A percentile compares a stretch with the other conserved stretches of the same genome.
Conservation (phyloP, 1,140 invertebrate genomes). For the Vanessa tameamea region DNA sequence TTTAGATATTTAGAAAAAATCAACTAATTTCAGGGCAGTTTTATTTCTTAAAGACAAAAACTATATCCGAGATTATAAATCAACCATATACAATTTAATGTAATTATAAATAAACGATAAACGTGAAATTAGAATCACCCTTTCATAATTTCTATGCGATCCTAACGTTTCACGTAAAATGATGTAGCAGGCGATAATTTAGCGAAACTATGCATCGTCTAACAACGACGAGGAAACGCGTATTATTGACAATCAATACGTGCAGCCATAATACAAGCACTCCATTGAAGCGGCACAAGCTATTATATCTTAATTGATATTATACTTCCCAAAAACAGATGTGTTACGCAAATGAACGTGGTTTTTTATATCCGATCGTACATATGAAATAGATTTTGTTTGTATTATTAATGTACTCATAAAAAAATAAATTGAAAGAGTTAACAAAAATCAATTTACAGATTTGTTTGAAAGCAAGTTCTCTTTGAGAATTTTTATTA, state of each 20-base stretch:
- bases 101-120: not conserved
- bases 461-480: too few relatives aligned
- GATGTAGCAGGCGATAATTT: conserved; percentile 39
- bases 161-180: conserved; percentile 14
- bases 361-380: too few relatives aligned
- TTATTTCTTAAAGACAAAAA: too few relatives aligned
- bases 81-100: too few relatives aligned
- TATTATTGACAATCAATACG: conserved; percentile 63
- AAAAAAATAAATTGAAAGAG: too few relatives aligned
- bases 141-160: conserved; percentile 3
- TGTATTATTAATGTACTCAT: too few relatives aligned
- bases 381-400: too few relatives aligned
- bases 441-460: too few relatives aligned
- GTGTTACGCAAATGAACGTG: not conserved
- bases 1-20: too few relatives aligned
- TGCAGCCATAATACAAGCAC: conserved; percentile 42
- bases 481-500: too few relatives aligned
- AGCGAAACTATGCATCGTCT: conserved; percentile 47
- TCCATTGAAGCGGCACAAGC: conserved; percentile 25
- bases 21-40: too few relatives aligned
- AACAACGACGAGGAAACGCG: conserved; percentile 31
- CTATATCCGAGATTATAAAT: too few relatives aligned
- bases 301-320: conserved; percentile 2
- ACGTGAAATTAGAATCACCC: not conserved
- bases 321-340: not conserved